Evolutionary conservation across 2,888 invertebrate species (phyloP).

Genomic region (Dryadula phaetusa): DNA sequence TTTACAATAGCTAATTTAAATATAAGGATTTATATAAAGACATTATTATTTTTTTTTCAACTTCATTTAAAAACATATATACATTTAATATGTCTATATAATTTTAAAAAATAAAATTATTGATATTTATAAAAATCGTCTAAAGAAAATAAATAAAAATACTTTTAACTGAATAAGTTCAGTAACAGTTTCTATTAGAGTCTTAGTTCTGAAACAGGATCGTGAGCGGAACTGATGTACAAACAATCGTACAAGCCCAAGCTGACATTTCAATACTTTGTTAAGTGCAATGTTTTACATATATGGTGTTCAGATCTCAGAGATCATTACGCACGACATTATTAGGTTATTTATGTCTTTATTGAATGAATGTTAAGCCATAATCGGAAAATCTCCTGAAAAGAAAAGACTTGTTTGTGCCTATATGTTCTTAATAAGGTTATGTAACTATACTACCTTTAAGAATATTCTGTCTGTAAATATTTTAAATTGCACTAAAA

Average conservation of each 20-base stretch:
- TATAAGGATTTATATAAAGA: no score
- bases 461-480: no score
- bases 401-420: not conserved
- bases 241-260: conserved; percentile 46
- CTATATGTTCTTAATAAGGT: not conserved
- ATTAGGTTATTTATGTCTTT: conserved; percentile 28
- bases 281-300: conserved; percentile 35
- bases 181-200: not conserved
- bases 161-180: not conserved
- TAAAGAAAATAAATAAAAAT: not conserved
- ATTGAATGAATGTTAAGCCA: conserved; percentile 17
- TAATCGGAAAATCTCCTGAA: conserved; percentile 1
- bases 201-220: conserved; percentile 24
- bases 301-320: conserved; percentile 32
- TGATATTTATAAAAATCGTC: no score
- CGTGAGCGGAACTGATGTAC: conserved; percentile 61
- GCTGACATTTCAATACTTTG: conserved; percentile 35
- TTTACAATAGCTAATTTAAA: no score
- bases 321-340: conserved; percentile 32
- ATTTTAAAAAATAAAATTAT: no score
- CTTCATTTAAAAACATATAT: no score
- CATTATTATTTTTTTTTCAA: no score
- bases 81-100: no score
- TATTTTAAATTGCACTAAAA: no score
- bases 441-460: no score